Percentiles rank a stretch among this genome's conserved stretches.
These are phyloP conservation scores for Sebastiscus tertius DNA, from an alignment of 2,797 vertebrate genomes.

Conservation along the genomic window DNA sequence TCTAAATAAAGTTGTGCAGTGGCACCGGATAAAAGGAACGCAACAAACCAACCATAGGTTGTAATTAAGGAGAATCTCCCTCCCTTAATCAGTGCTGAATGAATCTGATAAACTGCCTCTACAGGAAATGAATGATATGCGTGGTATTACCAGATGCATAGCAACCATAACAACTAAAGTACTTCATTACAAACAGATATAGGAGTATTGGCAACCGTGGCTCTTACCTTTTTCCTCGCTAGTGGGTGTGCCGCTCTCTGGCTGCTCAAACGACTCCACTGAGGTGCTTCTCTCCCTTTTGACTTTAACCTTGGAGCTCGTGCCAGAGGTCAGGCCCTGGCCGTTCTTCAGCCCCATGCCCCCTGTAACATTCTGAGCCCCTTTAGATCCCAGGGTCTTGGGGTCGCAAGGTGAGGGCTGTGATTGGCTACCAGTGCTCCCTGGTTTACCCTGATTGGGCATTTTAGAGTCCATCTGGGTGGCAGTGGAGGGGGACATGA, in stretches of 20 bases:
- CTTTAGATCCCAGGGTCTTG: conserved; percentile 92
- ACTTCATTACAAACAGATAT: not conserved
- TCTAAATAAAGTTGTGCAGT: not conserved
- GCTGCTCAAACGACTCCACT: conserved; percentile 97
- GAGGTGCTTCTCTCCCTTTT: conserved; percentile 98
- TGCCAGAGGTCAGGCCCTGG: conserved; percentile 90
- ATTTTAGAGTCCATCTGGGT: conserved; percentile 99
- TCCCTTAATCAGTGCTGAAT: not conserved
- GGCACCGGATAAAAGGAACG: not conserved
- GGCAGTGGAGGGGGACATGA: conserved; percentile 99
- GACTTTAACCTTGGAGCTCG: conserved; percentile 96
- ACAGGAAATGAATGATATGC: not conserved
- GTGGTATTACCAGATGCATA: not conserved
- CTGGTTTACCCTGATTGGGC: conserved; percentile 98
- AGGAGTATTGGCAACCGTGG: not conserved
- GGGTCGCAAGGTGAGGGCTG: conserved; percentile 98
- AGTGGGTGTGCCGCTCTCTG: conserved; percentile 93
- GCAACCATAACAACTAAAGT: not conserved
- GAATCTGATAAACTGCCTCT: not conserved
- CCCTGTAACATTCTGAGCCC: conserved; percentile 90
- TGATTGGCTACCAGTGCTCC: conserved; percentile 95
- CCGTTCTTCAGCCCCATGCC: conserved; percentile 98
- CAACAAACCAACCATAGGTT: not conserved
- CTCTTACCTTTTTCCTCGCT: conserved; percentile 93
- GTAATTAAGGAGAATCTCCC: not conserved